Percentiles rank a stretch among this genome's conserved stretches.
phyloP scores from a whole-genome alignment of 2,113 vertebrate species.

The Carlito syrichta region DNA sequence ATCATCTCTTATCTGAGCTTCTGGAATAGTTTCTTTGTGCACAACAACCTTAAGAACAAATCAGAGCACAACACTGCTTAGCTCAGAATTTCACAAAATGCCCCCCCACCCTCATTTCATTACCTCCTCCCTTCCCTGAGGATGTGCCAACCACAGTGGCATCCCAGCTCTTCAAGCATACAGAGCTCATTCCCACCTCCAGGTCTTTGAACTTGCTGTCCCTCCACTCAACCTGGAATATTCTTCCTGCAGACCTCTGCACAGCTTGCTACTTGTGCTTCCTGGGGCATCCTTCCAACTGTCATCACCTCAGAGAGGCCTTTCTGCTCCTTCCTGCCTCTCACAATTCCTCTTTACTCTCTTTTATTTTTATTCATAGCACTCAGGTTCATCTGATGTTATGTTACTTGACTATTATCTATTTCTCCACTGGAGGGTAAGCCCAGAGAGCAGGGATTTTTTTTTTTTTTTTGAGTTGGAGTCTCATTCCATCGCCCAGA shows the following conservation, averaged over 20 bases:
- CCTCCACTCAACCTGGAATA: not conserved
- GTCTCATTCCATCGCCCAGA: too few species aligned
- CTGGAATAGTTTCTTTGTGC: not conserved
- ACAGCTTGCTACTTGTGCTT: not conserved
- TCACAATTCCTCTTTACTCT: not conserved
- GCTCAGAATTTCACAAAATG: not conserved
- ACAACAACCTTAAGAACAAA: not conserved
- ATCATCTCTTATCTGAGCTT: not conserved
- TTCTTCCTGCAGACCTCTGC: not conserved
- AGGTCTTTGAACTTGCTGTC: not conserved
- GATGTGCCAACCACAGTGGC: not conserved
- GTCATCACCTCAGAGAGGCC: not conserved
- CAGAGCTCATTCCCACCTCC: not conserved
- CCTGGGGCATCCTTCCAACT: not conserved
- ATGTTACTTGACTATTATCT: not conserved
- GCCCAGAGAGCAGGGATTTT: not conserved
- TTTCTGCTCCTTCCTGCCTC: not conserved
- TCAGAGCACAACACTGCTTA: not conserved
- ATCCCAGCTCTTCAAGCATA: not conserved
- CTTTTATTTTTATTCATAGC: not conserved
- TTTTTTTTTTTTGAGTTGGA: too few species aligned
- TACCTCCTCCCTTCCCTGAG: not conserved
- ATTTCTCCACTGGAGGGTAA: not conserved
- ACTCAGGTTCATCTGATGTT: not conserved
- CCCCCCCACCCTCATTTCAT: not conserved